phyloP scores from a whole-genome alignment of 2,888 invertebrate species.

The Autographa pulchrina region DNA sequence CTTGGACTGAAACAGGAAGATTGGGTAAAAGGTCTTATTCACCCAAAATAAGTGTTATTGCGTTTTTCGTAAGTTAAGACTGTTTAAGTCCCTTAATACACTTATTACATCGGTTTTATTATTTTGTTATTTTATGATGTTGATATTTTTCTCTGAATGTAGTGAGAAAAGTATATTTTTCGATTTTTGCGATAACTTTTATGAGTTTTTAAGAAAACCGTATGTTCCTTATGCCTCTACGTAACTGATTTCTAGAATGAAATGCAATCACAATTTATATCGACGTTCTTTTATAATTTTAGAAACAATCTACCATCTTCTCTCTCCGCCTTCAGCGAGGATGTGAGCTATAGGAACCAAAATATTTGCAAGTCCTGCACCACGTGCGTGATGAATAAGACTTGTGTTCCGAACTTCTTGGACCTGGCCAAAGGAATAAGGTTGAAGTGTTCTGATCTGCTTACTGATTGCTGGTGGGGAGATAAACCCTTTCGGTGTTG shows the following conservation, averaged over 20 bases:
- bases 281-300: not conserved
- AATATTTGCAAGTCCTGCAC: conserved; percentile 77
- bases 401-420: conserved; percentile 71
- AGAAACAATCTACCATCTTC: conserved; percentile 70
- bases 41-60: not conserved
- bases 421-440: conserved; percentile 67
- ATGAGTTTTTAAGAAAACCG: no score
- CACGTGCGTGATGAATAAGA: conserved; percentile 71
- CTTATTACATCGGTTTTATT: not conserved
- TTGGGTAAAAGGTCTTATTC: not conserved
- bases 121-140: not conserved
- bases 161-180: no score
- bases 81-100: not conserved
- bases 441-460: conserved; percentile 72
- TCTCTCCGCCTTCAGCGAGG: conserved; percentile 72
- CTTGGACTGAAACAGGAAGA: not conserved
- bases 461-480: conserved; percentile 81
- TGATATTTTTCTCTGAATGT: no score
- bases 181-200: no score
- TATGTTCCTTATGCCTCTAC: no score
- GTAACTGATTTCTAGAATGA: no score
- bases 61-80: not conserved
- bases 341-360: conserved; percentile 75
- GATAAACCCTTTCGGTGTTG: conserved; percentile 76
- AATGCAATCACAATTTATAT: no score